These are phyloP conservation scores for Hemicrepidius hirtus DNA, from an alignment of 2,888 invertebrate species.

Conservation along the genomic window DNA sequence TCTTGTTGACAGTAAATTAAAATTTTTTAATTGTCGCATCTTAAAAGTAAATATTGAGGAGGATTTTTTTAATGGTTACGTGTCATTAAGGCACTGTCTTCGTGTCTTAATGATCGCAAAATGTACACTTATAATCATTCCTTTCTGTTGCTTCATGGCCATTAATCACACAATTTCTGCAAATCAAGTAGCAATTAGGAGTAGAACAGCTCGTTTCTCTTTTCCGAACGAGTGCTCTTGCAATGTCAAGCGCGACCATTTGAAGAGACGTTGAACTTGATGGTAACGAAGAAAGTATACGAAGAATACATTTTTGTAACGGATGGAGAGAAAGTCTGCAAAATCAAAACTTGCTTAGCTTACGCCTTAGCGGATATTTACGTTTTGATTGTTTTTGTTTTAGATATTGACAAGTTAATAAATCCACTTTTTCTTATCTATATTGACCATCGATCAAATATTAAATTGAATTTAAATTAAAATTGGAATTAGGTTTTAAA, in stretches of 20 bases:
- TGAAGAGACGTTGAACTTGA: slow-evolving; percentile 59
- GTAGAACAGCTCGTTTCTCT: slow-evolving; percentile 53
- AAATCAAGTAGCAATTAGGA: slow-evolving; percentile 50
- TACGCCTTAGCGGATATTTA: not conserved
- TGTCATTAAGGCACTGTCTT: not conserved
- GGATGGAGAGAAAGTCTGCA: slow-evolving; percentile 46
- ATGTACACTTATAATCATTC: not conserved
- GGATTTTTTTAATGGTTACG: no score
- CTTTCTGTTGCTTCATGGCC: slow-evolving; percentile 42
- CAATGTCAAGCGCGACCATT: slow-evolving; percentile 60
- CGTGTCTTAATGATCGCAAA: not conserved
- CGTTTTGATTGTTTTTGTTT: slow-evolving; percentile 3
- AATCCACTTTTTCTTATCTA: not conserved
- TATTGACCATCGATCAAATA: not conserved
- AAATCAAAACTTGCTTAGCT: not conserved
- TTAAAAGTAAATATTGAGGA: no score
- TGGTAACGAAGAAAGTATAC: slow-evolving; percentile 46
- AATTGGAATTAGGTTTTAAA: no score
- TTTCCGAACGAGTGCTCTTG: slow-evolving; percentile 56
- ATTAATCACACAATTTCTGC: slow-evolving; percentile 49
- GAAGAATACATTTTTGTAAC: slow-evolving; percentile 43
- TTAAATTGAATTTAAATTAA: no score
- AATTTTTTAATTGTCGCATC: no score
- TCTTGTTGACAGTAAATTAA: no score
- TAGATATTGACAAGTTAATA: not conserved